Evolutionary conservation across 2,797 vertebrate species (phyloP).

Genomic region (Knipowitschia caucasica): DNA sequence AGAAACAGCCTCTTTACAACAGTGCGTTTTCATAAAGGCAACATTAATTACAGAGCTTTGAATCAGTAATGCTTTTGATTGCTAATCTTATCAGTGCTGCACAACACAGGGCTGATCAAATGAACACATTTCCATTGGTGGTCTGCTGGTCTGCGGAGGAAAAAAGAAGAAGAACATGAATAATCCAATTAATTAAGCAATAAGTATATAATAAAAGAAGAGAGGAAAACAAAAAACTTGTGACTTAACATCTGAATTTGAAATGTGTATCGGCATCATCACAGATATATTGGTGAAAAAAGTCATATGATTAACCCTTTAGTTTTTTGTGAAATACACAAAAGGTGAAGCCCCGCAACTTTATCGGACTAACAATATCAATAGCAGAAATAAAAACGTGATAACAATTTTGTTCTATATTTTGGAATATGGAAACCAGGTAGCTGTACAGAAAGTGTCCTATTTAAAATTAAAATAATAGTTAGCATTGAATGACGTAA

Average conservation of each 20-base stretch:
- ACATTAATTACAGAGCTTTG: constrained; percentile 57
- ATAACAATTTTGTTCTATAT: too few relatives aligned
- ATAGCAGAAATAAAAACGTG: constrained; percentile 4
- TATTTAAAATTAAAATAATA: too few relatives aligned
- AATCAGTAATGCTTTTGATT: constrained; percentile 61
- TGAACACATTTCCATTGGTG: constrained; percentile 60
- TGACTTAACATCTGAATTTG: constrained; percentile 6
- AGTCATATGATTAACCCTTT: too few relatives aligned
- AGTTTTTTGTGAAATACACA: too few relatives aligned
- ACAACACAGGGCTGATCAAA: constrained; percentile 69
- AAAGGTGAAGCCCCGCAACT: too few relatives aligned
- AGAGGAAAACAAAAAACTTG: constrained; percentile 19
- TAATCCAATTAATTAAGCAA: constrained; percentile 34
- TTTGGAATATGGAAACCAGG: too few relatives aligned
- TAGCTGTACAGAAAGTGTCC: too few relatives aligned
- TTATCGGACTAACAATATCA: background rate
- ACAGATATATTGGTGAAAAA: background rate
- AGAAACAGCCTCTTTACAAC: constrained; percentile 50
- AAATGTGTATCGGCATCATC: too few relatives aligned
- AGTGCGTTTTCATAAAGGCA: constrained; percentile 58
- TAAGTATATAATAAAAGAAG: constrained; percentile 28
- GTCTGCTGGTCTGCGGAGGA: constrained; percentile 46
- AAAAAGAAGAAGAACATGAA: constrained; percentile 10
- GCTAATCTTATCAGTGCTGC: constrained; percentile 69
- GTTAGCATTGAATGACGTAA: too few relatives aligned